These are phyloP conservation scores for Diplodus sargus DNA, from an alignment of 2,797 vertebrate species.

Conservation along the genomic window DNA sequence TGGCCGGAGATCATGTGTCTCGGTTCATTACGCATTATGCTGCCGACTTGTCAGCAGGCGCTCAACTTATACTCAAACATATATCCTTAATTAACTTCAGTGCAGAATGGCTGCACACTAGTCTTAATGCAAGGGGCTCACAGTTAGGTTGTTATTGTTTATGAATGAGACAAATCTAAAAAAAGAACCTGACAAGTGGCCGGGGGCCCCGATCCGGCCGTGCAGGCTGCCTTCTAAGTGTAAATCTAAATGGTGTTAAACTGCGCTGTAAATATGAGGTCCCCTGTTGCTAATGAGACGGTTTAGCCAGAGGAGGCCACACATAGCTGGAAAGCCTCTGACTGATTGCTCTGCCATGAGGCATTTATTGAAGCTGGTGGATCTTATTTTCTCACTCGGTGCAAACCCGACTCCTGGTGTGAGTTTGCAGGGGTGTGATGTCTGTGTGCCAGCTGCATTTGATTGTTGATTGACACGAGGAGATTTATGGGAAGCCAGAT, in stretches of 20 bases:
- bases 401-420: slow-evolving; percentile 84
- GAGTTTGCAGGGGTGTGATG: slow-evolving; percentile 58
- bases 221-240: slow-evolving; percentile 68
- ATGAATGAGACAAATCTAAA: slow-evolving; percentile 56
- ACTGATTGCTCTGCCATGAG: slow-evolving; percentile 82
- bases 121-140: slow-evolving; percentile 41
- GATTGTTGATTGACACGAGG: slow-evolving; percentile 84
- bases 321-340: slow-evolving; percentile 83
- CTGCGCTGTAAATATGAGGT: slow-evolving; percentile 82
- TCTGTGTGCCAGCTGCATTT: slow-evolving; percentile 84
- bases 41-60: slow-evolving; percentile 24
- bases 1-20: slow-evolving; percentile 60
- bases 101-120: slow-evolving; percentile 5
- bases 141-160: slow-evolving; percentile 50
- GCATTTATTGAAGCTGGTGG: slow-evolving; percentile 83
- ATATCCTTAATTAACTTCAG: slow-evolving; percentile 11
- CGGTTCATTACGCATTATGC: slow-evolving; percentile 50
- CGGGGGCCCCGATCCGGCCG: slow-evolving; percentile 50
- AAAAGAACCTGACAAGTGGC: slow-evolving; percentile 63
- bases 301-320: slow-evolving; percentile 81
- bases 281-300: slow-evolving; percentile 85
- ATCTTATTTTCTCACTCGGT: slow-evolving; percentile 89
- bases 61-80: slow-evolving; percentile 11
- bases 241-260: slow-evolving; percentile 84
- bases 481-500: slow-evolving; percentile 86